Base-by-base conservation (phyloP, 1,140 invertebrate genomes). In the Cotesia vestalis region DNA sequence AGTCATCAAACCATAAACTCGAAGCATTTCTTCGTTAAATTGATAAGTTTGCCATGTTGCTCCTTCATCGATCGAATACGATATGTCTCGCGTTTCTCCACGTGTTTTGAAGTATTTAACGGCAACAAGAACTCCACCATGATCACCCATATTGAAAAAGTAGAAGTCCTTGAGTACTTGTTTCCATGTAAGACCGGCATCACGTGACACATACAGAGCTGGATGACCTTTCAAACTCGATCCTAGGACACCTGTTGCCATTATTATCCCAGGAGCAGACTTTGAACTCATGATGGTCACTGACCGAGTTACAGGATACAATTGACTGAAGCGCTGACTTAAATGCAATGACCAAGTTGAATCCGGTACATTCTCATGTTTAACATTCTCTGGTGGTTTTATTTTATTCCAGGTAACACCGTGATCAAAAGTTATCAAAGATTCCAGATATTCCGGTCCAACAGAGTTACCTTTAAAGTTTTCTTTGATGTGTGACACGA, bases 91-190 rank as follows among this genome's bases (percentile, higher is more conserved):
- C 0, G 95, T 96, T 80, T 93, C 90, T 8, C 91, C 91, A 14
- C 90, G 88, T 2, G 88, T 88, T 83, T 93, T 94, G 79, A 91
- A 95, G 78, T 93, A 93, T 78, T 92, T 91, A 0, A 96, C 94
- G 0, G 95, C 95, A 0, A 96, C 92, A 17, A 97, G 82, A 1
- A 97, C 86, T 59, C 95, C 95, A 4, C 96, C 96, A 83, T 96
- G 94, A 85, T 98, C 96, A 0, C 95, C 95, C 85, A 96, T 92
- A 77, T 94, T 94, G 85, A 95, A 97, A 79, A 95, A 92, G 80
- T 96, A 95, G 73, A 92, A 92, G 62, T 95, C 95, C 80, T 92
- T 91, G 1, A 97, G 83, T 1, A 95, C 91, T 81, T 93, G 89
- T 71, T 90, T 90, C 96, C 96, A 98, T 0, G 91, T 94, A 2